Conservation (phyloP, 2,888 invertebrate species). For the Epinotia demarniana region DNA sequence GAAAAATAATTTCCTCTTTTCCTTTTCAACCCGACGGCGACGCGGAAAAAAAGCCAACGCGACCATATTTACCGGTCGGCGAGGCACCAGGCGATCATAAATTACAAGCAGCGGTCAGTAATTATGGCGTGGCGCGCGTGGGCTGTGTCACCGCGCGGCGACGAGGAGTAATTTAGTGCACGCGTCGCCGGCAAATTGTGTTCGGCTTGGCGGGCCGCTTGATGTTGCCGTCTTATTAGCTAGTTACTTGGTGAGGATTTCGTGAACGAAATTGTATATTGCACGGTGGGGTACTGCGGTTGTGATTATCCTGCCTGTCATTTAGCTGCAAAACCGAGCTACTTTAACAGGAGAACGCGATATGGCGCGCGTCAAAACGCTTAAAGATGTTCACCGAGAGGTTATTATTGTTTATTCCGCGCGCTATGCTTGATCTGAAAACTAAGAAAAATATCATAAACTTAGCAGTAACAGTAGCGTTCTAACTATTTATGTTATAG, state of each 20-base stretch:
- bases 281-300: background rate
- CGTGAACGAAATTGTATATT: constrained; percentile 30
- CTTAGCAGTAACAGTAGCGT: too few relatives aligned
- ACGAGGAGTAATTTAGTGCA: constrained; percentile 45
- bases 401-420: too few relatives aligned
- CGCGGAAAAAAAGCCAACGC: constrained; percentile 49
- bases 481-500: too few relatives aligned
- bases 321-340: background rate
- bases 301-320: constrained; percentile 15
- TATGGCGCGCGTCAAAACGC: too few relatives aligned
- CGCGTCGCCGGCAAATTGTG: constrained; percentile 44
- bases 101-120: constrained; percentile 62
- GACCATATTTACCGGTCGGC: constrained; percentile 59
- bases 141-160: constrained; percentile 43
- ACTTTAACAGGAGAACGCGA: too few relatives aligned
- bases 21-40: constrained; percentile 32
- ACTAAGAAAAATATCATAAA: background rate
- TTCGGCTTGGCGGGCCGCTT: constrained; percentile 33
- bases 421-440: background rate
- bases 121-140: constrained; percentile 52
- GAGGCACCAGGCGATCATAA: constrained; percentile 71
- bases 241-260: constrained; percentile 36
- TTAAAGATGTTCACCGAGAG: too few relatives aligned
- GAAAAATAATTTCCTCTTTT: constrained; percentile 44
- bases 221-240: constrained; percentile 44